phyloP scores from a whole-genome alignment of 2,113 vertebrate species.

The Labrus mixtus region DNA sequence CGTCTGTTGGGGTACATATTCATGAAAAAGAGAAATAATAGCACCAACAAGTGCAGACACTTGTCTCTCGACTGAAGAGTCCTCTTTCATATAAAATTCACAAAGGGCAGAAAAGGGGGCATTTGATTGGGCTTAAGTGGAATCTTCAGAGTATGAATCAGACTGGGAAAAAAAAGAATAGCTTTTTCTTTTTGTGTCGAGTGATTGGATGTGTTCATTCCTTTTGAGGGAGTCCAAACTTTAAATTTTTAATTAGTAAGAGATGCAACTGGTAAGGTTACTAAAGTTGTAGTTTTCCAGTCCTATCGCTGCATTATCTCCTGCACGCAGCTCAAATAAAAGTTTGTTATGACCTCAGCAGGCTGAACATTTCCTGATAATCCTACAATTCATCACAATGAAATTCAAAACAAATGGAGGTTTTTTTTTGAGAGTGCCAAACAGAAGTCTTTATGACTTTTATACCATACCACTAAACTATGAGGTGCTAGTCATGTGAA shows the following conservation, averaged over 20 bases:
- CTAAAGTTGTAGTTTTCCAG: no score
- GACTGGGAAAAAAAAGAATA: neutral
- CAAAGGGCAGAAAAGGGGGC: slow-evolving; percentile 45
- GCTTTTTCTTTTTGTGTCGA: neutral
- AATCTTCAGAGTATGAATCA: slow-evolving; percentile 29
- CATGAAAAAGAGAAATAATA: slow-evolving; percentile 13
- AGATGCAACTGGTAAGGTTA: neutral
- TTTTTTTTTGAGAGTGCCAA: neutral
- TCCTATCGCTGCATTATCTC: neutral
- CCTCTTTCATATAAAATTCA: slow-evolving; percentile 55
- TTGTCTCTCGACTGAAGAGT: slow-evolving; percentile 40
- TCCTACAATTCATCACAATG: neutral
- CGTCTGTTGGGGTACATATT: slow-evolving; percentile 18
- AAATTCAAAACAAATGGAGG: neutral
- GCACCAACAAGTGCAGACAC: slow-evolving; percentile 8
- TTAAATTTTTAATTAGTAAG: neutral
- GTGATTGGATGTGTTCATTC: neutral
- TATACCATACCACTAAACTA: no score
- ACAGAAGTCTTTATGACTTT: neutral
- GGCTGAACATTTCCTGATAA: neutral
- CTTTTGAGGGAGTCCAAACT: slow-evolving; percentile 5
- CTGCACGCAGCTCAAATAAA: neutral
- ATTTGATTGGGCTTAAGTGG: slow-evolving; percentile 35
- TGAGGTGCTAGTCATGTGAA: no score
- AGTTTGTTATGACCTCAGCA: no score